phyloP scores from a whole-genome alignment of 2,888 invertebrate species.

The Nudaria mundana region DNA sequence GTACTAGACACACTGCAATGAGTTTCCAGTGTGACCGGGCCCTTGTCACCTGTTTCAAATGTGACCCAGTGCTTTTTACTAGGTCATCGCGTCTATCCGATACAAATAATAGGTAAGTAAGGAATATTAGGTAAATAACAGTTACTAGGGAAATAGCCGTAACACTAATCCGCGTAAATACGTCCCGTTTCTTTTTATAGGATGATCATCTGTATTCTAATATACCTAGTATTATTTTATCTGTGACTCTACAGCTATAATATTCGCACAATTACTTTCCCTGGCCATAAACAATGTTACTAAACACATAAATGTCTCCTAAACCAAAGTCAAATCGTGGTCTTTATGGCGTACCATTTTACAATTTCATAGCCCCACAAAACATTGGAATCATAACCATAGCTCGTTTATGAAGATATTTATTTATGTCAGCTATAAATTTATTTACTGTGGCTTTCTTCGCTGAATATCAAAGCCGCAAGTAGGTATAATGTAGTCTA shows the following conservation, averaged over 20 bases:
- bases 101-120: too few relatives aligned
- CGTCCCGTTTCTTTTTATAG: too few relatives aligned
- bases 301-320: conserved; percentile 12
- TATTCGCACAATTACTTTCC: not conserved
- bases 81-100: too few relatives aligned
- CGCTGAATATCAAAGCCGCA: not conserved
- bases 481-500: not conserved
- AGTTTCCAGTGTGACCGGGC: too few relatives aligned
- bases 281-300: conserved; percentile 2
- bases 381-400: conserved; percentile 20
- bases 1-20: too few relatives aligned
- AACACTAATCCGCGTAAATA: too few relatives aligned
- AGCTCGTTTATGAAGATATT: conserved; percentile 14
- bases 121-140: too few relatives aligned
- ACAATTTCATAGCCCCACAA: conserved; percentile 19
- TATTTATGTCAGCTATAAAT: conserved; percentile 21
- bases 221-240: too few relatives aligned
- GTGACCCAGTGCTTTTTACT: too few relatives aligned
- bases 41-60: too few relatives aligned
- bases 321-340: conserved; percentile 11
- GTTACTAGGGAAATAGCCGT: too few relatives aligned
- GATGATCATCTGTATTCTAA: too few relatives aligned
- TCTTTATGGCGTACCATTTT: conserved; percentile 22
- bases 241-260: not conserved
- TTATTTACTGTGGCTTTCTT: conserved; percentile 8